phyloP scores from a whole-genome alignment of 2,888 invertebrate genomes.

The Gymnocheta viridis region DNA sequence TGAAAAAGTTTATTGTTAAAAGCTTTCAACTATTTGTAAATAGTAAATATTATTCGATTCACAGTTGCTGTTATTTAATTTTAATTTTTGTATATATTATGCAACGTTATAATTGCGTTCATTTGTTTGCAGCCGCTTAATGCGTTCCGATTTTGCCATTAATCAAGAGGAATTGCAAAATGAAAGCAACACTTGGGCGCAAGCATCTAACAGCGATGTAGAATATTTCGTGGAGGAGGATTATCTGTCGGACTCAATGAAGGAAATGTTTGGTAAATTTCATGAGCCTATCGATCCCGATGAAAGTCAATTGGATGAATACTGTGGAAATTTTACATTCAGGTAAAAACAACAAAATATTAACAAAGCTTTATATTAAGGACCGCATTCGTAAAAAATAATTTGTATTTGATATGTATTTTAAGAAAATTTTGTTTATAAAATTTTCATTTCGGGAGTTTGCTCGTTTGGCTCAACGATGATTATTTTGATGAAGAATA shows the following conservation, averaged over 20 bases:
- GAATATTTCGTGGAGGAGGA: slow-evolving; percentile 73
- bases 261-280: slow-evolving; percentile 79
- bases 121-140: slow-evolving; percentile 64
- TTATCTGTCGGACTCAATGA: slow-evolving; percentile 76
- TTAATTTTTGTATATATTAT: no score
- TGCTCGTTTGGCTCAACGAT: no score
- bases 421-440: no score
- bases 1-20: background rate
- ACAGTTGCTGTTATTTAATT: no score
- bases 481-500: no score
- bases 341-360: slow-evolving; percentile 78
- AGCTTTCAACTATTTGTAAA: background rate
- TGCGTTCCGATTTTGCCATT: slow-evolving; percentile 67
- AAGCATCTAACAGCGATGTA: slow-evolving; percentile 15
- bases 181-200: slow-evolving; percentile 45
- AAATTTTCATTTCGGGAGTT: no score
- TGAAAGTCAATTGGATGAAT: slow-evolving; percentile 82
- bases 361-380: no score
- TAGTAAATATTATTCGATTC: background rate
- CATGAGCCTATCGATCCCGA: slow-evolving; percentile 82
- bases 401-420: no score
- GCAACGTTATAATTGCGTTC: background rate
- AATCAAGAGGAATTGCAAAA: slow-evolving; percentile 54
- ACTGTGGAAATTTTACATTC: slow-evolving; percentile 84
- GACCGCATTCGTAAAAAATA: no score